Percentiles rank a stretch among this genome's conserved stretches.
Evolutionary conservation across 2,113 vertebrate genomes (phyloP).

Genomic region (Epinephelus lanceolatus): DNA sequence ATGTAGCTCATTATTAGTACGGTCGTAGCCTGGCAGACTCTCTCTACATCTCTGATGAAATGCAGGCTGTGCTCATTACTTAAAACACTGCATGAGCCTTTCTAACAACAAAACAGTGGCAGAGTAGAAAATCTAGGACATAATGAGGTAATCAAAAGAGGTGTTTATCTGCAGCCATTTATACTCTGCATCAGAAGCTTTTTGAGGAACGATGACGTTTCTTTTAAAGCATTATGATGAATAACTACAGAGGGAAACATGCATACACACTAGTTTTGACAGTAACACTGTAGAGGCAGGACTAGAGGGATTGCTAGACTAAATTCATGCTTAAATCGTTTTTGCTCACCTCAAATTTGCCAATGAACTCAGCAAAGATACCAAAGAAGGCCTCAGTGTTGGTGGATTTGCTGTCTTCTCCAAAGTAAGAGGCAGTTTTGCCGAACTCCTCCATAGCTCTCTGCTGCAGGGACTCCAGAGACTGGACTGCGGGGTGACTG

Average conservation of each 20-base stretch:
- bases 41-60: constrained; percentile 11
- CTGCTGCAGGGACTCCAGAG: constrained; percentile 93
- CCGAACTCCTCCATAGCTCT: constrained; percentile 92
- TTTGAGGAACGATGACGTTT: neutral
- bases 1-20: constrained; percentile 11
- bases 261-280: neutral
- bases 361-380: constrained; percentile 95
- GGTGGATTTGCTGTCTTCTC: constrained; percentile 92
- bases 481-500: constrained; percentile 90
- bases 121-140: constrained; percentile 9
- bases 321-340: constrained; percentile 9
- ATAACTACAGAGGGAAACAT: neutral
- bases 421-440: constrained; percentile 93
- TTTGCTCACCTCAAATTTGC: constrained; percentile 93
- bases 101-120: constrained; percentile 24
- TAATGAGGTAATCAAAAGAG: constrained; percentile 23
- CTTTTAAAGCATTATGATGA: neutral
- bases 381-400: constrained; percentile 96
- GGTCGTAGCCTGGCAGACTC: neutral
- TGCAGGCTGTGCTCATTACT: constrained; percentile 33
- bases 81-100: neutral
- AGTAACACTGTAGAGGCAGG: neutral
- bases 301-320: neutral
- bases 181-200: neutral
- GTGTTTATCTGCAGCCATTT: constrained; percentile 23